A percentile compares a stretch with the other conserved stretches of the same genome.
Conservation (phyloP, 2,797 vertebrate species). For the Taenioides sp. region DNA sequence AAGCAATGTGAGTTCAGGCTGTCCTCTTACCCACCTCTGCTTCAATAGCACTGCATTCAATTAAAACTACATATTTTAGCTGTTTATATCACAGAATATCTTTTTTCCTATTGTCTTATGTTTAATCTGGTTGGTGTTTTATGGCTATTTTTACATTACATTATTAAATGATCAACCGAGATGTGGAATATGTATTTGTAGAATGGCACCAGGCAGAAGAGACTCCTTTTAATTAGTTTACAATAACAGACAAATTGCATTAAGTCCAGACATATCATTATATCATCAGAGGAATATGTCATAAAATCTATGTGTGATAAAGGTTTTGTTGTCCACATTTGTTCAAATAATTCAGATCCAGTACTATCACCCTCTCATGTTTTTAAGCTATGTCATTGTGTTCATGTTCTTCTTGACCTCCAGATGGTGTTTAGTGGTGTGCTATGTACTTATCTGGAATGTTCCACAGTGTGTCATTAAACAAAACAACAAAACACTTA, state of each 20-base stretch:
- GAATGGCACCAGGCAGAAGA: not conserved
- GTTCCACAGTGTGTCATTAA: too few species aligned
- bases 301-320: not conserved
- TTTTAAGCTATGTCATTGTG: too few species aligned
- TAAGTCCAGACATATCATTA: not conserved
- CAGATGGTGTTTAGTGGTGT: not conserved
- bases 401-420: too few species aligned
- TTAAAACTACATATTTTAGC: slow-evolving; percentile 5
- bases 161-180: too few species aligned
- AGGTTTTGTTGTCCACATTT: not conserved
- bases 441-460: not conserved
- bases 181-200: not conserved
- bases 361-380: not conserved
- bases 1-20: not conserved
- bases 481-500: too few species aligned
- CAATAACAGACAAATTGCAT: not conserved
- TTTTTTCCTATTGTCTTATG: not conserved
- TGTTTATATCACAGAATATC: not conserved
- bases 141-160: not conserved
- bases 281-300: not conserved
- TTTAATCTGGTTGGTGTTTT: not conserved
- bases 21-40: slow-evolving; percentile 5
- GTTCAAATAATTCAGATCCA: not conserved
- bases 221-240: not conserved
- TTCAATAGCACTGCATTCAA: slow-evolving; percentile 5